These are phyloP conservation scores for Anniella stebbinsi DNA, from an alignment of 2,797 vertebrate species.

Conservation along the genomic window DNA sequence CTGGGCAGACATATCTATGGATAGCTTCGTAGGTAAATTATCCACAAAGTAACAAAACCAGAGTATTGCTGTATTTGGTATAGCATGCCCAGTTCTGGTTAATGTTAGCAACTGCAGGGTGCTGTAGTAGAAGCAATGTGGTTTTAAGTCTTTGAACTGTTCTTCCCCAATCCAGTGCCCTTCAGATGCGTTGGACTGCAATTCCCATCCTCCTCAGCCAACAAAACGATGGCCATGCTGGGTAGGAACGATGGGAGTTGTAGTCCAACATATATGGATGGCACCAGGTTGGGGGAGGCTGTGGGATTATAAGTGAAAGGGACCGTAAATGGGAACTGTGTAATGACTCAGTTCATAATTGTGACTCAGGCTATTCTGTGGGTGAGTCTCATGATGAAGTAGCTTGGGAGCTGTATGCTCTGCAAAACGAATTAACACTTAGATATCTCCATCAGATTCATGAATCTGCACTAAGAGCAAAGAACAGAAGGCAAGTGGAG, in stretches of 20 bases:
- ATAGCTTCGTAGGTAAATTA: not conserved
- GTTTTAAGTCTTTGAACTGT: not conserved
- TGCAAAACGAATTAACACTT: conserved; percentile 35
- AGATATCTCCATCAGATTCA: conserved; percentile 85
- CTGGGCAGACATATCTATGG: not conserved
- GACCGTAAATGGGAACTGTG: not conserved
- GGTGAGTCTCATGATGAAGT: not conserved
- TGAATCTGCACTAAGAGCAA: conserved; percentile 91
- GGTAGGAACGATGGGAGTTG: too few relatives aligned
- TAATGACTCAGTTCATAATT: not conserved
- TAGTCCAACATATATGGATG: too few relatives aligned
- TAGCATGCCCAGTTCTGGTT: not conserved
- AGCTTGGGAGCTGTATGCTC: not conserved
- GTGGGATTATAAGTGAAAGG: not conserved
- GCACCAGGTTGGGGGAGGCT: too few relatives aligned
- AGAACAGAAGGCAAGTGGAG: conserved; percentile 90
- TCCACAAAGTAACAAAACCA: not conserved
- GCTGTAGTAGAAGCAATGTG: not conserved
- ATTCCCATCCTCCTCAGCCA: too few relatives aligned
- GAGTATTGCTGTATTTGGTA: not conserved
- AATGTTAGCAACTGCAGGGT: not conserved
- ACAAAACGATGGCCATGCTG: too few relatives aligned
- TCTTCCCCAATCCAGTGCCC: not conserved
- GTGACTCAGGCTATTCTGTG: not conserved
- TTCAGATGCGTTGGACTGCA: too few relatives aligned